Evolutionary conservation across 1,140 invertebrate genomes (phyloP).

Genomic region (Panagrolaimus sp.): DNA sequence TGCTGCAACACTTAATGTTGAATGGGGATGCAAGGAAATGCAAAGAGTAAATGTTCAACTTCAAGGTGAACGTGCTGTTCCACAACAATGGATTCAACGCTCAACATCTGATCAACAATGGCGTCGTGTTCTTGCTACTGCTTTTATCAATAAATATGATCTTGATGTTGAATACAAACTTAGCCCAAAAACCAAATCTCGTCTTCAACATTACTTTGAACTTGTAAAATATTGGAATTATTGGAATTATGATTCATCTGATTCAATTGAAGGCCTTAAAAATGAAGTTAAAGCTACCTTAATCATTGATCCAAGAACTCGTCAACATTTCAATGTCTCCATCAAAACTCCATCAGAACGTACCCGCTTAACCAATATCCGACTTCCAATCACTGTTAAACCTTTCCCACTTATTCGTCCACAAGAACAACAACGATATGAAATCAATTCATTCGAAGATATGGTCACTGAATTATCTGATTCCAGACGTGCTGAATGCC

Average conservation of each 20-base stretch:
- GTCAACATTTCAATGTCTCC: slow-evolving; percentile 28
- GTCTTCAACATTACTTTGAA: slow-evolving; percentile 22
- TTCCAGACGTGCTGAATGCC: slow-evolving; percentile 27
- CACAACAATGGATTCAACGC: background rate
- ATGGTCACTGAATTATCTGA: background rate
- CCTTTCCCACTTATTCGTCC: slow-evolving; percentile 26
- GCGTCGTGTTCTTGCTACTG: background rate
- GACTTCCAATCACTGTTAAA: slow-evolving; percentile 28
- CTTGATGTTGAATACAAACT: slow-evolving; percentile 22
- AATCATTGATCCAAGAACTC: slow-evolving; percentile 29
- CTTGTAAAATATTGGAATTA: slow-evolving; percentile 32
- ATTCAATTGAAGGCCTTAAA: background rate
- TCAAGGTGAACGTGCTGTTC: slow-evolving; percentile 21
- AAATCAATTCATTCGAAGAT: background rate
- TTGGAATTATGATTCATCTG: slow-evolving; percentile 31
- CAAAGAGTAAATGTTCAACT: slow-evolving; percentile 15
- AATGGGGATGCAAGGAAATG: background rate
- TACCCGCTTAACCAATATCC: slow-evolving; percentile 23
- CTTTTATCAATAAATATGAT: slow-evolving; percentile 40
- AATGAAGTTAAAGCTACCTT: slow-evolving; percentile 16
- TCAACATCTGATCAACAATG: background rate
- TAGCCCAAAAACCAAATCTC: background rate
- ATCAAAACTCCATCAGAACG: slow-evolving; percentile 22
- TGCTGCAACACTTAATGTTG: background rate
- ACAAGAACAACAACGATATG: background rate